phyloP scores from a whole-genome alignment of 1,140 invertebrate genomes.

The Amyelois transitella region DNA sequence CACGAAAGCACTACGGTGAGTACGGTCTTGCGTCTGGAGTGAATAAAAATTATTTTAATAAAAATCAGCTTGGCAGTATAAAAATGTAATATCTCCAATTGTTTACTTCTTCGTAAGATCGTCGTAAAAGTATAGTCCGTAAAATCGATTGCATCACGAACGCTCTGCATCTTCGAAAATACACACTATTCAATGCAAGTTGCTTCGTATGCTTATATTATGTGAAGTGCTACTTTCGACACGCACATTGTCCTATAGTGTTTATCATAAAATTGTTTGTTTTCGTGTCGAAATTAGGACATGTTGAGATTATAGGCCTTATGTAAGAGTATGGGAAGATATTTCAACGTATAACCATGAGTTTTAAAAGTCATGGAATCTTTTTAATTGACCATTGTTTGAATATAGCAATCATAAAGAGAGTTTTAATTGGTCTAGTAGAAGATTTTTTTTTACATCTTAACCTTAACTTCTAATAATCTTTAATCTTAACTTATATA shows the following conservation, averaged over 20 bases:
- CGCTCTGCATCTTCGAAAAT: conserved; percentile 3
- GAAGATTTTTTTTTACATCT: too few relatives aligned
- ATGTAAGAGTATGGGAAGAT: conserved; percentile 27
- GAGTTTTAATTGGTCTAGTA: not conserved
- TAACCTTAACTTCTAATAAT: too few relatives aligned
- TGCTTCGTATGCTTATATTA: not conserved
- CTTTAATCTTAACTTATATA: too few relatives aligned
- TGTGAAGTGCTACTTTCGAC: conserved; percentile 26
- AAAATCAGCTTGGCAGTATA: too few relatives aligned
- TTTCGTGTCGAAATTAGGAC: conserved; percentile 42
- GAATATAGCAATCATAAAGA: not conserved
- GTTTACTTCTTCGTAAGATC: not conserved
- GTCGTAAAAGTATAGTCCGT: not conserved
- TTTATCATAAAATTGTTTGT: conserved; percentile 35
- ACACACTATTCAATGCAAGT: conserved; percentile 1
- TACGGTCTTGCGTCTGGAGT: too few relatives aligned
- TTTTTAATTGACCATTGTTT: not conserved
- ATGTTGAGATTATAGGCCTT: conserved; percentile 28
- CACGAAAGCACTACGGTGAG: too few relatives aligned
- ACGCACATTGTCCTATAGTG: conserved; percentile 39
- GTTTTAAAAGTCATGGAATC: not conserved
- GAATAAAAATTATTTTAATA: too few relatives aligned
- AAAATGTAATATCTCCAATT: too few relatives aligned
- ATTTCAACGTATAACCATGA: not conserved
- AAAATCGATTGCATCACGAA: not conserved